These are phyloP conservation scores for Shargacucullia verbasci DNA, from an alignment of 2,888 invertebrate genomes.

Conservation along the genomic window DNA sequence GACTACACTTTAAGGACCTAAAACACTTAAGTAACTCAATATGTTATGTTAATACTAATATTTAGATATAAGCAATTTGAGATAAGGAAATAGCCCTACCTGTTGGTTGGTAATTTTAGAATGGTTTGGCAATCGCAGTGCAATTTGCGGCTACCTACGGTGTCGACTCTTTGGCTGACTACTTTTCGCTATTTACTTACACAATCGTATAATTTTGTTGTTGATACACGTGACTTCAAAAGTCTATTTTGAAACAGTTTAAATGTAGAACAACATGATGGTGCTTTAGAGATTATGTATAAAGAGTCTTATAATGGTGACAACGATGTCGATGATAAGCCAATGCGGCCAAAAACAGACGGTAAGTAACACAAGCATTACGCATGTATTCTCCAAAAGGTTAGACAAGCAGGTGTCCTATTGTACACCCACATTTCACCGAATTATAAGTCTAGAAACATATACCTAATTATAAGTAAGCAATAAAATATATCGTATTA, in stretches of 20 bases:
- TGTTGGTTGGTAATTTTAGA: conserved; percentile 43
- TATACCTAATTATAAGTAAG: too few relatives aligned
- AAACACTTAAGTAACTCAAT: background rate
- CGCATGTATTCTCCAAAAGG: too few relatives aligned
- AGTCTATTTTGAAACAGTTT: too few relatives aligned
- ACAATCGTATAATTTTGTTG: conserved; percentile 38
- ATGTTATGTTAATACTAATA: conserved; percentile 6
- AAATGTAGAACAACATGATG: too few relatives aligned
- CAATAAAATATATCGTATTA: background rate
- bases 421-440: too few relatives aligned
- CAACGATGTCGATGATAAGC: too few relatives aligned
- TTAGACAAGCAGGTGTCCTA: too few relatives aligned
- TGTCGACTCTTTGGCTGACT: conserved; percentile 24
- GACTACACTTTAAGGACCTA: background rate
- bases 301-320: too few relatives aligned
- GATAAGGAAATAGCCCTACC: conserved; percentile 44
- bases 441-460: too few relatives aligned
- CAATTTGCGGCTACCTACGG: conserved; percentile 46
- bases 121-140: conserved; percentile 37
- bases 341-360: too few relatives aligned
- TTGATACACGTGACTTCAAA: conserved; percentile 27
- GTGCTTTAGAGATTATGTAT: too few relatives aligned
- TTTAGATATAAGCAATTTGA: conserved; percentile 29
- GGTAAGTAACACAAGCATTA: too few relatives aligned
- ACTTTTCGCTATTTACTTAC: conserved; percentile 48